Conservation (phyloP, 2,797 vertebrate species). For the Microcaecilia unicolor region DNA sequence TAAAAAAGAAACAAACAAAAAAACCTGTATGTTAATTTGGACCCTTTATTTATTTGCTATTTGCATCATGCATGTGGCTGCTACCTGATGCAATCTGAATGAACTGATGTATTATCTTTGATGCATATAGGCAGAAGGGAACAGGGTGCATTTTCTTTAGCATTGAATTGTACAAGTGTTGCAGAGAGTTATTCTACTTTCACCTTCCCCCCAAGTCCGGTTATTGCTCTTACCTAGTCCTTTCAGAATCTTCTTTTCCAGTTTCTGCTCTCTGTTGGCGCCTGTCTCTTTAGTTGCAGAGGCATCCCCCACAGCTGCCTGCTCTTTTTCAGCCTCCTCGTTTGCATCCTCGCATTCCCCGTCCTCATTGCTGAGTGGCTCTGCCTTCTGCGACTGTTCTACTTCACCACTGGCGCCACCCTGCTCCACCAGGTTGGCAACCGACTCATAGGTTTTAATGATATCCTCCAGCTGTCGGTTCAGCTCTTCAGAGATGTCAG, state of each 20-base stretch:
- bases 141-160: too few relatives aligned
- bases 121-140: too few relatives aligned
- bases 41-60: too few relatives aligned
- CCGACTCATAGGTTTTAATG: conserved; percentile 66
- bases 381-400: conserved; percentile 35
- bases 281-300: conserved; percentile 35
- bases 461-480: conserved; percentile 76
- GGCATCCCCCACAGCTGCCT: conserved; percentile 28
- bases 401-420: background rate
- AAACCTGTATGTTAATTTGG: too few relatives aligned
- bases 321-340: conserved; percentile 42
- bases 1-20: too few relatives aligned
- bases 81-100: too few relatives aligned
- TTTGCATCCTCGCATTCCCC: conserved; percentile 44
- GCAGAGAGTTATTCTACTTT: too few relatives aligned
- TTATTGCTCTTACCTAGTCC: conserved; percentile 86
- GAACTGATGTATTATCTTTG: too few relatives aligned
- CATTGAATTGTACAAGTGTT: too few relatives aligned
- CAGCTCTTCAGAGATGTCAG: conserved; percentile 67
- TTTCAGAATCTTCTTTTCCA: conserved; percentile 93
- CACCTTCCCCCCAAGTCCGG: too few relatives aligned
- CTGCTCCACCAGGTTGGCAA: conserved; percentile 27
- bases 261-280: conserved; percentile 74
- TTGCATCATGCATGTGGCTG: too few relatives aligned
- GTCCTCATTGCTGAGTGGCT: conserved; percentile 33